Conservation (phyloP, 1,140 invertebrate genomes). For the Bathynomus jamesi region DNA sequence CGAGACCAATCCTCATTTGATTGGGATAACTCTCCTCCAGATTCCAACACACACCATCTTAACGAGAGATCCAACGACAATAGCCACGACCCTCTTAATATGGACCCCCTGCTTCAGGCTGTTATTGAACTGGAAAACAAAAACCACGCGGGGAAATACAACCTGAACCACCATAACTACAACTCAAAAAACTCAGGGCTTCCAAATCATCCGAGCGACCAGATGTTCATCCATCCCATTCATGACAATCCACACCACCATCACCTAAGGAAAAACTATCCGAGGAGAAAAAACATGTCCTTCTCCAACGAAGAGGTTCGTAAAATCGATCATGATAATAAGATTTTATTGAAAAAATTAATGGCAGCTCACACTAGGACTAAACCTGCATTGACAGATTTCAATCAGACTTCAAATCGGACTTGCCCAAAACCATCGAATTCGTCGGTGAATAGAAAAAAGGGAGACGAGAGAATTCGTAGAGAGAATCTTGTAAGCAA, state of each 20-base stretch:
- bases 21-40: slow-evolving; percentile 7
- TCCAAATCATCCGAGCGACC: background rate
- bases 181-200: background rate
- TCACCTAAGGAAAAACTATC: slow-evolving; percentile 19
- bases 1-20: slow-evolving; percentile 1
- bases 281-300: slow-evolving; percentile 47
- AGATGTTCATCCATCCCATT: slow-evolving; percentile 26
- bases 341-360: slow-evolving; percentile 46
- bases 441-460: slow-evolving; percentile 43
- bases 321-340: slow-evolving; percentile 47
- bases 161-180: background rate
- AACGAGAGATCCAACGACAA: slow-evolving; percentile 7
- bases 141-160: background rate
- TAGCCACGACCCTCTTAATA: background rate
- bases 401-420: slow-evolving; percentile 11
- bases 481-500: too few species aligned
- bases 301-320: slow-evolving; percentile 46
- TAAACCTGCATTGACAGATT: slow-evolving; percentile 10
- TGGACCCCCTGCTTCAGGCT: background rate
- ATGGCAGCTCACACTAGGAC: slow-evolving; percentile 37
- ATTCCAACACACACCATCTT: too few species aligned
- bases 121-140: background rate
- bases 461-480: slow-evolving; percentile 47
- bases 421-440: slow-evolving; percentile 27
- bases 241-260: slow-evolving; percentile 32